Conservation (phyloP, 2,797 vertebrate species). For the Erethizon dorsatum region DNA sequence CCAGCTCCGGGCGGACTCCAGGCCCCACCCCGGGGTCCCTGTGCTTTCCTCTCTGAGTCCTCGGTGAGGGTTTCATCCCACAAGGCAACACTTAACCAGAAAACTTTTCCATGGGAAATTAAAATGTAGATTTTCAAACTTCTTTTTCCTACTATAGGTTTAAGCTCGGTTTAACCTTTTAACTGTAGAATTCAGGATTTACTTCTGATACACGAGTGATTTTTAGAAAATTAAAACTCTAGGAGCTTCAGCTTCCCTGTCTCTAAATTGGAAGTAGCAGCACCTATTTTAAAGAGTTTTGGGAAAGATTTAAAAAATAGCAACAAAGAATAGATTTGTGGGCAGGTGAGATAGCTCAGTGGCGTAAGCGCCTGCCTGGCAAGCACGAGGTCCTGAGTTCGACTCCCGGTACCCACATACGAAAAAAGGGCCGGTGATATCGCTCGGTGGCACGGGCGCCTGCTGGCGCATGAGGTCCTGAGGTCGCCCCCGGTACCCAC, state of each 20-base stretch:
- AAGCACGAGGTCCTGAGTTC: too few species aligned
- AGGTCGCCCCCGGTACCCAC: too few species aligned
- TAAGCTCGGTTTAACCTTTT: neutral
- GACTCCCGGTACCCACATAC: too few species aligned
- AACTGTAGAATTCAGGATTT: neutral
- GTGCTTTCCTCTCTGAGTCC: neutral
- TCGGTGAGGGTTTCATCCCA: neutral
- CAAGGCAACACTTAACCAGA: too few species aligned
- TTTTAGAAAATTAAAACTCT: neutral
- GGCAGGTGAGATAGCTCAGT: too few species aligned
- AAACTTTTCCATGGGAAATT: neutral
- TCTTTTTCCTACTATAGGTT: neutral
- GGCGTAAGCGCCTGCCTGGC: too few species aligned
- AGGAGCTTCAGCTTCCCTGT: neutral
- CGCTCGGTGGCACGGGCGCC: too few species aligned
- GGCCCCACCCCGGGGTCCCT: neutral
- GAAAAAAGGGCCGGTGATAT: too few species aligned
- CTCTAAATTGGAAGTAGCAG: neutral
- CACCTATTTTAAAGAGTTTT: neutral
- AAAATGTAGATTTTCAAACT: neutral
- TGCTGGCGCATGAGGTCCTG: too few species aligned
- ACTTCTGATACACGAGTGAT: neutral
- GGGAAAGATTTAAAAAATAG: neutral
- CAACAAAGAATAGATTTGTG: neutral
- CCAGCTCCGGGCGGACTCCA: neutral